These are phyloP conservation scores for Periophthalmus magnuspinnatus DNA, from an alignment of 2,797 vertebrate species.

Conservation along the genomic window DNA sequence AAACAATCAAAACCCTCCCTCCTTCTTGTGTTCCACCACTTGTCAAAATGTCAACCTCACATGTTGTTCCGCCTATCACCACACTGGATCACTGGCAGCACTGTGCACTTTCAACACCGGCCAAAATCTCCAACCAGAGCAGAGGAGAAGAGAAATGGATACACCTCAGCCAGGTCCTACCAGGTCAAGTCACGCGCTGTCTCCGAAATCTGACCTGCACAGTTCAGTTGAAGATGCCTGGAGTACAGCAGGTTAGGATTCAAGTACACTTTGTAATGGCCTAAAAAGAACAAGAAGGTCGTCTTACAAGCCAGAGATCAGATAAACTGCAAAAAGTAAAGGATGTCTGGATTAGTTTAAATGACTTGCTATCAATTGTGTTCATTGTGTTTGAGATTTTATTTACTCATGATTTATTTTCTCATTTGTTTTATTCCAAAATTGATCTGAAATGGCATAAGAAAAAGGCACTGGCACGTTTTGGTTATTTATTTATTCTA, in stretches of 20 bases:
- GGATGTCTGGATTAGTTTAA: neutral
- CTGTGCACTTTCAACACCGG: slow-evolving; percentile 38
- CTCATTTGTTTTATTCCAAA: too few species aligned
- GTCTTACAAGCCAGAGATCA: neutral
- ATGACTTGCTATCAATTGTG: neutral
- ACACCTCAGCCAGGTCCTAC: slow-evolving; percentile 30
- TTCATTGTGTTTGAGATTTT: too few species aligned
- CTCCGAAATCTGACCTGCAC: slow-evolving; percentile 40
- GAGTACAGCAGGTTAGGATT: slow-evolving; percentile 2
- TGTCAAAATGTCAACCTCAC: slow-evolving; percentile 42
- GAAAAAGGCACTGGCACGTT: too few species aligned
- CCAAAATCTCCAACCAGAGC: slow-evolving; percentile 27
- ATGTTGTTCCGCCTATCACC: slow-evolving; percentile 60
- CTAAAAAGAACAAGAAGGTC: neutral
- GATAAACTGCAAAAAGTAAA: neutral
- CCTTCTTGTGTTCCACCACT: slow-evolving; percentile 8
- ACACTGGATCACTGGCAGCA: slow-evolving; percentile 53
- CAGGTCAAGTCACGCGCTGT: slow-evolving; percentile 39
- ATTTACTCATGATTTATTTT: too few species aligned
- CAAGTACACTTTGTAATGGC: neutral
- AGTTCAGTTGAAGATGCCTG: neutral
- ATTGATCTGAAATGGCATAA: too few species aligned
- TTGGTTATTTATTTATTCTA: too few species aligned
- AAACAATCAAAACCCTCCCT: neutral
- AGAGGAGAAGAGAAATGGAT: slow-evolving; percentile 38